Evolutionary conservation across 2,888 invertebrate genomes (phyloP).

Genomic region (Lomographa bimaculata): DNA sequence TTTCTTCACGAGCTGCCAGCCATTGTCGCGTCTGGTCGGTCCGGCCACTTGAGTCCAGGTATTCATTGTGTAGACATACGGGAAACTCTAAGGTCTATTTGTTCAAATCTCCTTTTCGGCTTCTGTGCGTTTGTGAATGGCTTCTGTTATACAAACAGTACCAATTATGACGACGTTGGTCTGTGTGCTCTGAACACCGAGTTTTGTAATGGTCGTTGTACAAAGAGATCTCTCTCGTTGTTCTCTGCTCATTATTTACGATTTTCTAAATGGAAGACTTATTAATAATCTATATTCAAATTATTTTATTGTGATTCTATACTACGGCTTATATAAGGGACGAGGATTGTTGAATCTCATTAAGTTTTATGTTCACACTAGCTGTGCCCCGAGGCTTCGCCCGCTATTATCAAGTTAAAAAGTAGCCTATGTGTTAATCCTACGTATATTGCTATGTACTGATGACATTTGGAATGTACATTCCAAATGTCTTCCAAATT

Average conservation of each 20-base stretch:
- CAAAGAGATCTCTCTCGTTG: constrained; percentile 20
- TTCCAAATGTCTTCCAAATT: no score
- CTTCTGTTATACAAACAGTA: constrained; percentile 72
- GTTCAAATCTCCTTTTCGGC: constrained; percentile 74
- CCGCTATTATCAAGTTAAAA: no score
- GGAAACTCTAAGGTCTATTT: constrained; percentile 69
- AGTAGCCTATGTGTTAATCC: no score
- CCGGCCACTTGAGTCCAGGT: constrained; percentile 64
- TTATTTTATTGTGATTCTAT: constrained; percentile 1
- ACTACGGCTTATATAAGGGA: no score
- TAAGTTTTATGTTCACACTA: no score
- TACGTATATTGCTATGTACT: no score
- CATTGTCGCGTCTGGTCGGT: constrained; percentile 58
- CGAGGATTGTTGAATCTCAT: no score
- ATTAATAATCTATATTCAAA: constrained; percentile 2
- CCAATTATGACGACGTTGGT: constrained; percentile 64
- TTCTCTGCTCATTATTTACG: constrained; percentile 19
- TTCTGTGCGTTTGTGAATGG: constrained; percentile 74
- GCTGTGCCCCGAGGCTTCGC: no score
- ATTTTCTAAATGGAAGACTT: constrained; percentile 19
- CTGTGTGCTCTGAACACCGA: constrained; percentile 39
- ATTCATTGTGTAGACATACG: constrained; percentile 65
- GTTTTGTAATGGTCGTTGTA: constrained; percentile 36
- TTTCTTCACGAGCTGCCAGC: constrained; percentile 61
- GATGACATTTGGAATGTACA: no score